Conservation (phyloP, 1,140 invertebrate genomes). For the Nautilus pompilius region DNA sequence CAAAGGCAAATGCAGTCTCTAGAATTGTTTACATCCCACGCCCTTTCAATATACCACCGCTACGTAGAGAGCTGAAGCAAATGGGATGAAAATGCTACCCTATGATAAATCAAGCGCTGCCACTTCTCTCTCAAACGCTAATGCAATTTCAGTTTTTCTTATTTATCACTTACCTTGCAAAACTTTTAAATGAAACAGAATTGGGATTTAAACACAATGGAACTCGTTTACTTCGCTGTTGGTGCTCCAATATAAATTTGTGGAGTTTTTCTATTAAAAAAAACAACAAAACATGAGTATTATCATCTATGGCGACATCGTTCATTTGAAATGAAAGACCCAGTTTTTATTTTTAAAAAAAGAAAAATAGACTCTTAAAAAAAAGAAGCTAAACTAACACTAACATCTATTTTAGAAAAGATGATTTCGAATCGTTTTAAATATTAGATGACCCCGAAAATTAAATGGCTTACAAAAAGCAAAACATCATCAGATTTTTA, state of each 20-base stretch:
- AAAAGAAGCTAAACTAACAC: not conserved
- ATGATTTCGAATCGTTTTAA: not conserved
- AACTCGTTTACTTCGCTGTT: slow-evolving; percentile 82
- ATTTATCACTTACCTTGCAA: slow-evolving; percentile 98
- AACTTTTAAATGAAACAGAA: slow-evolving; percentile 98
- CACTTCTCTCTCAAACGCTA: not conserved
- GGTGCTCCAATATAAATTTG: slow-evolving; percentile 95
- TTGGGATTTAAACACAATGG: slow-evolving; percentile 99
- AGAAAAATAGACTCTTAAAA: not conserved
- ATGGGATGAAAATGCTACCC: not conserved
- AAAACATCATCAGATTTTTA: too few relatives aligned
- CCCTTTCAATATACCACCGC: not conserved
- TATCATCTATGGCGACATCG: not conserved
- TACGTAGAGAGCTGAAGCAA: not conserved
- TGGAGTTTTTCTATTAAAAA: slow-evolving; percentile 86
- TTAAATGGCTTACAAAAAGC: too few relatives aligned
- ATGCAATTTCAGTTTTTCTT: too few relatives aligned
- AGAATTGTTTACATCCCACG: not conserved
- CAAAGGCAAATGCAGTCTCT: not conserved
- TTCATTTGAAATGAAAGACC: not conserved
- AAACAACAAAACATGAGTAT: slow-evolving; percentile 18
- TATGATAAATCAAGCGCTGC: not conserved
- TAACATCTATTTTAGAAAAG: not conserved
- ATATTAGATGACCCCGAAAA: not conserved
- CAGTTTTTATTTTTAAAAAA: not conserved